phyloP scores from a whole-genome alignment of 2,797 vertebrate genomes.

The Malacoctenus gilli region DNA sequence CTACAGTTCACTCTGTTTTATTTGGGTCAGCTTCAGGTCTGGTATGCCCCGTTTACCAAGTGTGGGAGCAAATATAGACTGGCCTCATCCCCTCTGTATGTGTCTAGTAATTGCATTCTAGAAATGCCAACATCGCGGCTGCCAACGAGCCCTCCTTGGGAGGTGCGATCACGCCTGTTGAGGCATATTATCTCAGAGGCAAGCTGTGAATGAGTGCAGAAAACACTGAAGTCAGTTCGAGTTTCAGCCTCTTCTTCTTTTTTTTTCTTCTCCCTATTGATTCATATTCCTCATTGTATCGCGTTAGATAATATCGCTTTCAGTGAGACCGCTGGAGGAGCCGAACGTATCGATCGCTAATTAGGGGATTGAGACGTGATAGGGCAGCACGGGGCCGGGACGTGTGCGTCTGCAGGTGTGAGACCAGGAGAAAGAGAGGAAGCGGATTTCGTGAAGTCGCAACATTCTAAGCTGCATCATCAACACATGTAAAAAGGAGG shows the following conservation, averaged over 20 bases:
- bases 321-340: neutral
- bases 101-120: conserved; percentile 77
- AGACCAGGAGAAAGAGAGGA: no score
- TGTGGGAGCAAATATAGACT: conserved; percentile 74
- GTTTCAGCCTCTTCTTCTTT: conserved; percentile 46
- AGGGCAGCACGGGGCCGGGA: no score
- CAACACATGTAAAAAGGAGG: no score
- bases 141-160: conserved; percentile 76
- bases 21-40: conserved; percentile 62
- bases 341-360: neutral
- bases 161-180: conserved; percentile 77
- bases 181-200: conserved; percentile 76
- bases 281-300: conserved; percentile 25
- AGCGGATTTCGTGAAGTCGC: no score
- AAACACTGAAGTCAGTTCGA: conserved; percentile 67
- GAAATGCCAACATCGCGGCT: conserved; percentile 73
- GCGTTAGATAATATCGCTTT: neutral
- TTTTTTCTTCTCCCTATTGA: conserved; percentile 27
- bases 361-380: conserved; percentile 1
- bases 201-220: conserved; percentile 75
- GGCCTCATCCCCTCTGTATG: conserved; percentile 69
- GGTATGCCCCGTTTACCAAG: conserved; percentile 55
- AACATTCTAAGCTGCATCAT: no score
- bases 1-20: conserved; percentile 52
- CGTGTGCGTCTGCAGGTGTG: no score